phyloP scores from a whole-genome alignment of 2,888 invertebrate species.

The Boloria selene region DNA sequence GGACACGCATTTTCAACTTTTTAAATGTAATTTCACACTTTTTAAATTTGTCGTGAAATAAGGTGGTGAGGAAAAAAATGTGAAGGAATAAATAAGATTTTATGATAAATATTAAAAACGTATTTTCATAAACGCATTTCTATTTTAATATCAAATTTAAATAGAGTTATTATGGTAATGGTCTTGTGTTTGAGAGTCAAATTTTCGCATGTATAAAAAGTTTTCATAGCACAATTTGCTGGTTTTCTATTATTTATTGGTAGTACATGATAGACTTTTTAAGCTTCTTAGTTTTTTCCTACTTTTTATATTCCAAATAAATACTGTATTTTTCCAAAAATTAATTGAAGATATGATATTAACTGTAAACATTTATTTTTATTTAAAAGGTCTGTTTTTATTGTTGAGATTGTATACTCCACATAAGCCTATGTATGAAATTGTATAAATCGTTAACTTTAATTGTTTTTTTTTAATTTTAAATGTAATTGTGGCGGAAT shows the following conservation, averaged over 20 bases:
- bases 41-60: too few relatives aligned
- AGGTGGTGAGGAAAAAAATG: background rate
- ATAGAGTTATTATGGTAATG: background rate
- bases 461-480: too few relatives aligned
- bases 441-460: too few relatives aligned
- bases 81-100: background rate
- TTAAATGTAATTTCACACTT: too few relatives aligned
- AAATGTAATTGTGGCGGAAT: too few relatives aligned
- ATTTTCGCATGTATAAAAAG: background rate
- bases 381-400: too few relatives aligned
- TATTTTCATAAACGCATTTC: slow-evolving; percentile 10
- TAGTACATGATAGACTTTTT: background rate
- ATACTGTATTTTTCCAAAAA: background rate
- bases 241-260: background rate
- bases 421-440: too few relatives aligned
- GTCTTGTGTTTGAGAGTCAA: background rate
- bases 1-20: too few relatives aligned
- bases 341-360: too few relatives aligned
- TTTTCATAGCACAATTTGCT: background rate
- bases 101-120: background rate
- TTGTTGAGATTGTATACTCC: too few relatives aligned
- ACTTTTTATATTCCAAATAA: slow-evolving; percentile 10
- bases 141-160: slow-evolving; percentile 1
- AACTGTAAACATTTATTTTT: too few relatives aligned
- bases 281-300: slow-evolving; percentile 4